phyloP scores from a whole-genome alignment of 1,140 invertebrate species.

The Drosophila varians region DNA sequence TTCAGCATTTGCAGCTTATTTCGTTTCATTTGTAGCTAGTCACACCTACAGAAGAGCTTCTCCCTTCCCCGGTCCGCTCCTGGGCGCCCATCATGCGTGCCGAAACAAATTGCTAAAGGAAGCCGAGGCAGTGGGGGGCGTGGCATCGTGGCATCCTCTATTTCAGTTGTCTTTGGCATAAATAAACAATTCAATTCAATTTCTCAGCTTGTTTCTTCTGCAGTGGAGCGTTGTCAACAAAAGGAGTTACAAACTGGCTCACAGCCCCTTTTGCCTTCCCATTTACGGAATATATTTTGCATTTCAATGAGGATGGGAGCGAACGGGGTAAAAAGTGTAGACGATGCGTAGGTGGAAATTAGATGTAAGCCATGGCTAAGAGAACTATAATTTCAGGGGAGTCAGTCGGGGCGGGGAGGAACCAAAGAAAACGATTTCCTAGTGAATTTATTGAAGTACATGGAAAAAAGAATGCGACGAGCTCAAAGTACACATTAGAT shows the following conservation, averaged over 20 bases:
- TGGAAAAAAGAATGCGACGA: neutral
- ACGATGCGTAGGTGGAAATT: slow-evolving; percentile 72
- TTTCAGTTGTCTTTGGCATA: slow-evolving; percentile 50
- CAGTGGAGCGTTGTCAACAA: slow-evolving; percentile 60
- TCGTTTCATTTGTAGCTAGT: slow-evolving; percentile 76
- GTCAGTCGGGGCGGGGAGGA: neutral
- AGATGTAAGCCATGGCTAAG: slow-evolving; percentile 46
- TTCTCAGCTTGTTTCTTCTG: slow-evolving; percentile 50
- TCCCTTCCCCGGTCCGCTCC: neutral
- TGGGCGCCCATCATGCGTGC: slow-evolving; percentile 61
- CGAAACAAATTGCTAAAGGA: slow-evolving; percentile 67
- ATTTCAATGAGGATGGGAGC: slow-evolving; percentile 65
- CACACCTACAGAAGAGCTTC: slow-evolving; percentile 60
- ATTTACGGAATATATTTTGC: slow-evolving; percentile 61
- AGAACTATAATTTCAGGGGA: slow-evolving; percentile 57
- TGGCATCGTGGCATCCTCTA: slow-evolving; percentile 7
- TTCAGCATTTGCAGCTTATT: slow-evolving; percentile 57
- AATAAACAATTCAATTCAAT: slow-evolving; percentile 81
- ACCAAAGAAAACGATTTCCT: slow-evolving; percentile 20
- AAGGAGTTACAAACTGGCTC: slow-evolving; percentile 63
- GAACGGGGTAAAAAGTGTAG: slow-evolving; percentile 4
- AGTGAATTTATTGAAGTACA: slow-evolving; percentile 12
- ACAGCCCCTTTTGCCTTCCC: slow-evolving; percentile 7
- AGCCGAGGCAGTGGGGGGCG: slow-evolving; percentile 4
- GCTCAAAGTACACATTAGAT: neutral